Base-by-base conservation (phyloP, 1,140 invertebrate species). In the Belonocnema kinseyi region DNA sequence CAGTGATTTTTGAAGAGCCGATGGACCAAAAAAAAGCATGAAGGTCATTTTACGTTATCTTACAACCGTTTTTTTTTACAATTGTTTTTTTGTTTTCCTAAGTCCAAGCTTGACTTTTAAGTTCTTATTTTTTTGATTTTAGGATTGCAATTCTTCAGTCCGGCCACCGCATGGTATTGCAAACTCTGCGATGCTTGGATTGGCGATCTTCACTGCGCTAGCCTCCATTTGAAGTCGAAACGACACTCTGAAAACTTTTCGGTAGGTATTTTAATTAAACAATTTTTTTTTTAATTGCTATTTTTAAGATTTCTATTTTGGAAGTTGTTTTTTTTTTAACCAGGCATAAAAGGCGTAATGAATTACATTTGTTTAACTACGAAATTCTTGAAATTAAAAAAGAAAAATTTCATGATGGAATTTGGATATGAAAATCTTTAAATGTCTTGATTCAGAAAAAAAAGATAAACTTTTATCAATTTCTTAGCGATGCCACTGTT, bases 141-240 rank as follows among this genome's bases (percentile, higher is more conserved):
- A 95, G 95, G 96, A 17, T 91, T 97, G 54, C 96, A 97, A 87
- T 97, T 97, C 91, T 95, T 97, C 88, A 94, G 96, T 77, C 95
- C 96, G 7, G 94, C 96, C 0, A 95, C 95, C 14, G 95, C 96
- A n/a, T 97, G 96, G 96, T 97, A 96, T 90, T 97, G 96, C 89
- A 96, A 96, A 85, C 92, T 97, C 50, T 97, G 96, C 83, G 94
- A 96, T 87, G 92, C 94, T 78, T 97, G 96, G 95, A 96, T 97
- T 81, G 96, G 96, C 0, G 96, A 97, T 88, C 92, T 96, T 56
- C 95, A 97, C 88, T 97, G 96, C 89, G 96, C 96, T 12, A 96
- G 95, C 33, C 93, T 95, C 6, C 96, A 97, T 91, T 91, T 97
- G 61, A 97, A 97, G 85, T 96, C 95, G 0, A 92, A 94, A 73